These are phyloP conservation scores for Turritopsis dohrnii DNA, from an alignment of 30 jellyfish, hydroid and myxozoan genomes.

Conservation along the genomic window DNA sequence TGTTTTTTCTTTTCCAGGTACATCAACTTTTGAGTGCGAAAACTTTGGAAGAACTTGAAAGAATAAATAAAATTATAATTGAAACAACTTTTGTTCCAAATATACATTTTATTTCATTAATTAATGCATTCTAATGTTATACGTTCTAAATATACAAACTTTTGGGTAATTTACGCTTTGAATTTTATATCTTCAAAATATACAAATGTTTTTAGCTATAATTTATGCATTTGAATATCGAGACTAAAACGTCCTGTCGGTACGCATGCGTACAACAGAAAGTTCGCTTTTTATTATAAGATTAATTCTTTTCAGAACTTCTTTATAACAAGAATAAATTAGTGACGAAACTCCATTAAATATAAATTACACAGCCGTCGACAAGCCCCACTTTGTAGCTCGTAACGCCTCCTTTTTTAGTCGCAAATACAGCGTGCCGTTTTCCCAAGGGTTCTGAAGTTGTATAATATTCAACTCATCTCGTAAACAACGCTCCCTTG, in stretches of 20 bases:
- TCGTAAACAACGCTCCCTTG: slow-evolving; percentile 78
- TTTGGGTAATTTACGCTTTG: not conserved
- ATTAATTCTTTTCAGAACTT: not conserved
- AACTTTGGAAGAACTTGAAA: too few species aligned
- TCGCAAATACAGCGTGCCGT: slow-evolving; percentile 66
- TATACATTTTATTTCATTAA: not conserved
- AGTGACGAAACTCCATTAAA: not conserved
- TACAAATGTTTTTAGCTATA: not conserved
- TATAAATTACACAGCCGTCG: slow-evolving; percentile 64
- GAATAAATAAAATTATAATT: too few species aligned
- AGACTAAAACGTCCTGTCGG: not conserved
- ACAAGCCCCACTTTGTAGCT: slow-evolving; percentile 64
- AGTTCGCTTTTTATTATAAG: not conserved
- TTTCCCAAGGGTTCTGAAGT: slow-evolving; percentile 77
- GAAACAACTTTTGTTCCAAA: not conserved
- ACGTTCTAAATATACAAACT: not conserved
- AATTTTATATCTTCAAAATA: not conserved
- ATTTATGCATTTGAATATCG: not conserved
- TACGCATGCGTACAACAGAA: not conserved
- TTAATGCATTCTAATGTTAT: not conserved
- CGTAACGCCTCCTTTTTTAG: slow-evolving; percentile 76
- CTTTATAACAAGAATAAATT: not conserved
- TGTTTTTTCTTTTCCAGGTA: too few species aligned
- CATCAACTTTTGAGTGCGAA: too few species aligned
- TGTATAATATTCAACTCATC: slow-evolving; percentile 64